These are phyloP conservation scores for Drosophila repletoides DNA, from an alignment of 1,140 invertebrate genomes.

Conservation along the genomic window DNA sequence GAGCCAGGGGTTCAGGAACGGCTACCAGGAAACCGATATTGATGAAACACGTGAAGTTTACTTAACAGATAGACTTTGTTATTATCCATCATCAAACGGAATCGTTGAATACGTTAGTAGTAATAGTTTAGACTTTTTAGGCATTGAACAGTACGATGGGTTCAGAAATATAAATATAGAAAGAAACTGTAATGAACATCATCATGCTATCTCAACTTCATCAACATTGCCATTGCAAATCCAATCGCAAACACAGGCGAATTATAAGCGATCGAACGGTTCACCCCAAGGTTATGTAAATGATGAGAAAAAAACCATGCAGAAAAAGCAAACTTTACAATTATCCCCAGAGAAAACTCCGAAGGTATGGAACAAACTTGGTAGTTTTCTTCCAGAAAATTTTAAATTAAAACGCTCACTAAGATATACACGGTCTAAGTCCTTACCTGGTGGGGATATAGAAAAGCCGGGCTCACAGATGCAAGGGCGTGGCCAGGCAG, in stretches of 20 bases:
- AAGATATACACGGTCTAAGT: slow-evolving; percentile 90
- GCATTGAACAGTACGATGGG: slow-evolving; percentile 6
- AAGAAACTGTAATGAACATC: not conserved
- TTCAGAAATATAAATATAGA: slow-evolving; percentile 5
- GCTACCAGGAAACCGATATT: slow-evolving; percentile 35
- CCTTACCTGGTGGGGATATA: slow-evolving; percentile 88
- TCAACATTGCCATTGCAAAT: too few relatives aligned
- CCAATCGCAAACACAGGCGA: too few relatives aligned
- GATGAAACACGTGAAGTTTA: slow-evolving; percentile 37
- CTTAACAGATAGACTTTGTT: slow-evolving; percentile 69
- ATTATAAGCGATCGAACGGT: too few relatives aligned
- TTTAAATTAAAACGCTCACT: slow-evolving; percentile 85
- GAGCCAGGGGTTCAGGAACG: not conserved
- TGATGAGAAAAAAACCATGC: too few relatives aligned
- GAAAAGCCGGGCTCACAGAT: slow-evolving; percentile 70
- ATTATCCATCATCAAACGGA: slow-evolving; percentile 68
- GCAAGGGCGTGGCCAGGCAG: slow-evolving; percentile 55
- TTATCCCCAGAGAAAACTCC: slow-evolving; percentile 65
- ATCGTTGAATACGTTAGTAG: slow-evolving; percentile 63
- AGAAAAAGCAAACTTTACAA: not conserved
- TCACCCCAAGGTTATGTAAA: too few relatives aligned
- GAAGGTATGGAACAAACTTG: slow-evolving; percentile 75
- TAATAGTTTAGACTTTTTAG: slow-evolving; percentile 57
- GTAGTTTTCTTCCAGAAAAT: slow-evolving; percentile 90
- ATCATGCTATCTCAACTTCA: too few relatives aligned